Evolutionary conservation across 2,888 invertebrate species (phyloP), one percentile per base, ranked within the genome.

Genomic region (Hirtodrosophila alboralis): DNA sequence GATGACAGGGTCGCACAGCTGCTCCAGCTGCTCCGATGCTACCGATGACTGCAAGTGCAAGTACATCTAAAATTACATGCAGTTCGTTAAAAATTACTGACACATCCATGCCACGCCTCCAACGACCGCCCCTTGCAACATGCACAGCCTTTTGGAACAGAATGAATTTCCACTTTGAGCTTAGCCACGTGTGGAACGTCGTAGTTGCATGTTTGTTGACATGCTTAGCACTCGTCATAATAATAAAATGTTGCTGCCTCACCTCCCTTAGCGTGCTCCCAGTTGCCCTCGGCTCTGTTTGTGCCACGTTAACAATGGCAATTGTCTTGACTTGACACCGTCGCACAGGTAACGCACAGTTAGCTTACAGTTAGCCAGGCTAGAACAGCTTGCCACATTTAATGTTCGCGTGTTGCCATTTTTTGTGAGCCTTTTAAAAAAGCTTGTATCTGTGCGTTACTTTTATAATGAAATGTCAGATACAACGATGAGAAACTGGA

Each of bases 171-270:
- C 56, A 62, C 79, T 78, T 66, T 69, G 51, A 57, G 52, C 53
- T 53, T 38, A 57, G 75, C 58, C 79, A 60, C 58, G 63, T 66
- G 54, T 52, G 47, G 14, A 43, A 31, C 52, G 18, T 52, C 52
- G 18, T 52, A 53, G 81, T 79, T 72, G 76, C 83, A 79, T 78
- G 76, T 79, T 75, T 64, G 70, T 61, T 78, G 69, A 72, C 79
- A 77, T 65, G 65, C 75, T 58, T 62, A 58, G 54, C 26, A 75
- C 63, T 76, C 70, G 56, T 63, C 84, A 70, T 58, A 70, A 79
- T 67, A 78, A 73, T 67, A 79, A 83, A 83, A 78, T 79, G 67
- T 45, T 40, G 10, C 31, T 28, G 21, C 13, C 36, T 3, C 13
- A 26, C 33, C 10, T 8, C 28, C 6, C 21, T 5, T 18, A 5